Evolutionary conservation across 2,797 vertebrate genomes (phyloP), one percentile per base, ranked within the genome.

Genomic region (Atherinosoma microstoma): DNA sequence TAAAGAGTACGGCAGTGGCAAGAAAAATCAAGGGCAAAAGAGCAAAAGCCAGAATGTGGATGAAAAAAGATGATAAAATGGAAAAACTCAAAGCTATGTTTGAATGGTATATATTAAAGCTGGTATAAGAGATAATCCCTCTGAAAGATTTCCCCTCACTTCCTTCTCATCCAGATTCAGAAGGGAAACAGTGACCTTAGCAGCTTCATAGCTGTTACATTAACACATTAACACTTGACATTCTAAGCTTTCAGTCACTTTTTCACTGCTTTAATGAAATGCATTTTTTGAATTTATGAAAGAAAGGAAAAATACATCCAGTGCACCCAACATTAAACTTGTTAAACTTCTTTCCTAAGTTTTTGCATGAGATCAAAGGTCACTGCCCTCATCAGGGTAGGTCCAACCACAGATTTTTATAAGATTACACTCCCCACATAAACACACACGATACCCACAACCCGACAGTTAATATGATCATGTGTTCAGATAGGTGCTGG

Each of bases 391-490:
- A 69, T 76, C 65, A 34, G 30, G 62, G 82, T 75, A 80, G 78
- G 75, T 84, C 75, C 70, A 58, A 65, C 65, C 53, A 53, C 45
- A 47, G 58, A 75, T 75, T 78, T 59, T 15, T 78, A 68, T 66
- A 42, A 74, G 71, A 84, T 63, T 73, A 70, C 38, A 34, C 51
- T 60, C 61, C 63, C 58, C 56, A 49, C 49, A 34, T 16, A 40
- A 64, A 64, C 63, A 34, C 57, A 67, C 51, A 80, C 30, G 15
- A 81, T 90, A 79, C 82, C 73, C 83, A 65, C 64, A 83, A 66
- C 87, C 66, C 83, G 75, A 5, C 73, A 82, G 87, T 84, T 79
- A 82, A 83, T 84, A 58, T 45, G 79, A 85, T 87, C 84, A 49
- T 80, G 69, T 70, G 80, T 78, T 80, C 70, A 74, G 85, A 87